A percentile compares a stretch with the other conserved stretches of the same genome.
Conservation (phyloP, 2,113 vertebrate genomes). For the Odontesthes bonariensis region DNA sequence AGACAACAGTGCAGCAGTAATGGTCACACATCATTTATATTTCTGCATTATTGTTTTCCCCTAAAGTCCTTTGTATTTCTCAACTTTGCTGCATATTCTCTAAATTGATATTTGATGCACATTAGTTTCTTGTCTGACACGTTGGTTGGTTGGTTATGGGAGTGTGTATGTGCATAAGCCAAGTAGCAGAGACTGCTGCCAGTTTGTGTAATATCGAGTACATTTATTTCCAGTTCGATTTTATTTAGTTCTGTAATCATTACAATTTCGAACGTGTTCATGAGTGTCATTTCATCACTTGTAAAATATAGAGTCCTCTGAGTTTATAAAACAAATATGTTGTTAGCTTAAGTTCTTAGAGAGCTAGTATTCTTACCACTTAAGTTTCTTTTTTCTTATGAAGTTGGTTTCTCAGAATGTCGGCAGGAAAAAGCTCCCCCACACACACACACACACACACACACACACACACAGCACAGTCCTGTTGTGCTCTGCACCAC, state of each 20-base stretch:
- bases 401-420: constrained; percentile 4
- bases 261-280: neutral
- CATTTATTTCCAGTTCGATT: neutral
- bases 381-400: neutral
- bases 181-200: too few species aligned
- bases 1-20: neutral
- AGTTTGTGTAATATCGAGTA: neutral
- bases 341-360: neutral
- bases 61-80: neutral
- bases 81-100: neutral
- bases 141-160: neutral
- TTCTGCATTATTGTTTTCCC: neutral
- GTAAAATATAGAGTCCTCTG: neutral
- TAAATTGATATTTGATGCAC: neutral
- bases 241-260: neutral
- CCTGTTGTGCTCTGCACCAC: neutral
- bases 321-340: neutral
- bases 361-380: neutral
- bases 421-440: neutral
- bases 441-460: too few species aligned
- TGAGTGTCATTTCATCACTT: neutral
- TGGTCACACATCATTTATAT: neutral
- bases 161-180: neutral
- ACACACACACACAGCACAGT: too few species aligned
- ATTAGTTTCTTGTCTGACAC: neutral